Evolutionary conservation across 2,797 vertebrate species (phyloP), one percentile per base, ranked within the genome.

Genomic region (Gadopsis bispinosus): DNA sequence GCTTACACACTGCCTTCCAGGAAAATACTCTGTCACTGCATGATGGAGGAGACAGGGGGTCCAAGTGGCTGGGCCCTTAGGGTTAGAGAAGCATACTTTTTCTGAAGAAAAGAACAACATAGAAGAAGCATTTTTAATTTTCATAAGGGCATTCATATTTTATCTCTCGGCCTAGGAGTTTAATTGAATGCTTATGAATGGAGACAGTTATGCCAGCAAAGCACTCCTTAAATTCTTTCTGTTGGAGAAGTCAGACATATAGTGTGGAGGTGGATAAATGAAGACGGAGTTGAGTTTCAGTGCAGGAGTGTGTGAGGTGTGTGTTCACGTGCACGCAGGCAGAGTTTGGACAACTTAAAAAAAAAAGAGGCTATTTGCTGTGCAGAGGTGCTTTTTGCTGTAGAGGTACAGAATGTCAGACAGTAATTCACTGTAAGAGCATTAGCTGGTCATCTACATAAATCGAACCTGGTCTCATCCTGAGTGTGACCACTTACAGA

Each of bases 1-100:
- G 86, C 81, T 85, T 87, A 83, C 75, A 87, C 84, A 72, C 79
- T 39, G 79, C 75, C 90, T 89, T 91, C 90, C 89, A 91, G 86
- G 87, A 89, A 91, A 86, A 89, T 43, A 75, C 84, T 83, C 78
- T 80, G 91, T 86, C 90, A 87, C 82, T 77, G 8, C 53, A 63
- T 84, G 89, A 91, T 85, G 79, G 76, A 91, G 81, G 76, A 71
- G 63, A 69, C 48, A 7, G 4, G 0, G 64, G 71, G 81, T 67
- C 76, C 43, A 45, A 76, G 77, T 10, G 50, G 31, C 80, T 0
- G 29, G 39, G 51, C 26, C 37, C 35, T 33, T 7, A 2, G 74
- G 74, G 71, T 66, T 17, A 71, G 47, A 61, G 59, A n/a, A 61
- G 17, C 37, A 7, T 11, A 66, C 66, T 80, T 78, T 86, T 71